Percentiles rank a stretch among this genome's conserved stretches.
Conservation (phyloP, 2,888 invertebrate species). For the Baronia brevicornis region DNA sequence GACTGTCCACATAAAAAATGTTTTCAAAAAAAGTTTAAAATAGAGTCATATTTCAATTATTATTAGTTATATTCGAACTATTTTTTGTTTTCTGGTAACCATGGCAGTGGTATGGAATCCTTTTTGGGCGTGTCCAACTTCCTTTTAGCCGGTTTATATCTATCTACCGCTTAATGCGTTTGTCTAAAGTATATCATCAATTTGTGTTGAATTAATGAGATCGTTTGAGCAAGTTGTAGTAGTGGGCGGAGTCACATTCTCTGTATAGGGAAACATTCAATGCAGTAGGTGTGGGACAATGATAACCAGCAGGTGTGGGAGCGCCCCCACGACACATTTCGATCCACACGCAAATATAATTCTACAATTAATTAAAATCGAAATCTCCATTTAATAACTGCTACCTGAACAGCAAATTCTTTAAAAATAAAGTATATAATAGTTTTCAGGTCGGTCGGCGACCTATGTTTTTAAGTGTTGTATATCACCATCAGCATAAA, state of each 20-base stretch:
- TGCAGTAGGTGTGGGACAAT: conserved; percentile 33
- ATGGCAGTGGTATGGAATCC: too few species aligned
- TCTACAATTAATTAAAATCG: conserved; percentile 6
- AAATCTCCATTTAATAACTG: not conserved
- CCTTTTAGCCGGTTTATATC: not conserved
- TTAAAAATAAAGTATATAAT: too few species aligned
- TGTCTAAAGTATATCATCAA: conserved; percentile 16
- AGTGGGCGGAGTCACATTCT: conserved; percentile 53
- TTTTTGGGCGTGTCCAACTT: too few species aligned
- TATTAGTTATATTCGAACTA: too few species aligned
- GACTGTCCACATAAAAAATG: too few species aligned
- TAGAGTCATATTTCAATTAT: too few species aligned
- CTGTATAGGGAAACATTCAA: conserved; percentile 37
- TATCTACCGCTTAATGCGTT: conserved; percentile 3
- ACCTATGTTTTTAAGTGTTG: too few species aligned
- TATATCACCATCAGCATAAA: too few species aligned
- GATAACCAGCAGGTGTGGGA: conserved; percentile 37
- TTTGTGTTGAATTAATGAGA: conserved; percentile 40
- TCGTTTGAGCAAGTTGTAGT: conserved; percentile 38
- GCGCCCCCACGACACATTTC: conserved; percentile 40
- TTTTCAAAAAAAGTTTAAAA: too few species aligned
- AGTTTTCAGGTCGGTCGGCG: too few species aligned
- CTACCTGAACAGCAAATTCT: too few species aligned
- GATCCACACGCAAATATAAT: conserved; percentile 13
- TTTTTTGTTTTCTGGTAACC: too few species aligned